Conservation (phyloP, 1,140 invertebrate genomes). For the Cephus cinctus region DNA sequence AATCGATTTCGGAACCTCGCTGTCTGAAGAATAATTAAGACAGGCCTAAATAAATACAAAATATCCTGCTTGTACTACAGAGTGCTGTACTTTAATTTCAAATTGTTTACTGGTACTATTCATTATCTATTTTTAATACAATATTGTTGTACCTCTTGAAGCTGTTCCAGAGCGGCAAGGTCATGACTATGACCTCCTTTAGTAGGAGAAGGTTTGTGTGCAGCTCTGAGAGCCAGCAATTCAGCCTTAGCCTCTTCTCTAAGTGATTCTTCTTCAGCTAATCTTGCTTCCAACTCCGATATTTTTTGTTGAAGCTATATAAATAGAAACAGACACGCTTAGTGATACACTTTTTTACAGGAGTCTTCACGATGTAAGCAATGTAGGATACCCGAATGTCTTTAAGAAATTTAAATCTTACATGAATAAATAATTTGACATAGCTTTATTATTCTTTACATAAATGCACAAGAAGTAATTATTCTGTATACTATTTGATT, state of each 20-base stretch:
- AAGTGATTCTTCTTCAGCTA: conserved; percentile 28
- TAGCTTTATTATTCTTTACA: neutral
- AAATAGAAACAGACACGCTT: conserved; percentile 1
- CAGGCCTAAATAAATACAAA: too few relatives aligned
- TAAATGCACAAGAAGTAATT: neutral
- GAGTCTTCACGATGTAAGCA: too few relatives aligned
- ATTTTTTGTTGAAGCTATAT: conserved; percentile 33
- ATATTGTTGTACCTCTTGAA: conserved; percentile 31
- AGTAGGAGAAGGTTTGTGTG: conserved; percentile 11
- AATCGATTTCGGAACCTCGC: neutral
- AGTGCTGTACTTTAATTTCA: neutral
- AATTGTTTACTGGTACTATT: neutral
- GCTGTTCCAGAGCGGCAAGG: conserved; percentile 28
- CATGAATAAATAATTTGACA: neutral
- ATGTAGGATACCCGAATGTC: too few relatives aligned
- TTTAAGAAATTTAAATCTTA: neutral
- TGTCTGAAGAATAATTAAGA: too few relatives aligned
- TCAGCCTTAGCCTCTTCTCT: conserved; percentile 23
- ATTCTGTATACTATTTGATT: neutral
- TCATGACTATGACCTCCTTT: conserved; percentile 17
- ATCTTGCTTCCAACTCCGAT: conserved; percentile 33
- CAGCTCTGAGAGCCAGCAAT: conserved; percentile 21
- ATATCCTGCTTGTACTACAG: too few relatives aligned
- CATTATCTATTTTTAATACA: neutral
- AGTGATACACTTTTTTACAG: too few relatives aligned